Conservation (phyloP, 2,888 invertebrate genomes). For the Drosophila macrospina region DNA sequence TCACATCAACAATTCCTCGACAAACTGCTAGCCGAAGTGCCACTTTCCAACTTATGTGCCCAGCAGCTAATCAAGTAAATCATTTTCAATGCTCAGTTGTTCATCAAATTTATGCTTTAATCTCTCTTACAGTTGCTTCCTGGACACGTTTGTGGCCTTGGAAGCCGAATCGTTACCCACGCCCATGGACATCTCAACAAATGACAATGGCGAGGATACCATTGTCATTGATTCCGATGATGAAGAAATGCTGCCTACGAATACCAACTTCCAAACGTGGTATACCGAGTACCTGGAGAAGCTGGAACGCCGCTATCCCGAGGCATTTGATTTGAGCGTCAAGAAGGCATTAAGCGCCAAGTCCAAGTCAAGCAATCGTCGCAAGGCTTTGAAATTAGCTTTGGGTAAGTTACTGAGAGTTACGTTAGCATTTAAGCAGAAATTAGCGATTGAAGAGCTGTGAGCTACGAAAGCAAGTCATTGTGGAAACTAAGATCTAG, state of each 20-base stretch:
- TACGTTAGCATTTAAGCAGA: no score
- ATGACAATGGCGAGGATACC: slow-evolving; percentile 77
- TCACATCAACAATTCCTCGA: slow-evolving; percentile 87
- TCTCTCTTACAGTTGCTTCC: slow-evolving; percentile 85
- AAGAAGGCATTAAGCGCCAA: slow-evolving; percentile 86
- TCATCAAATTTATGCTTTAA: neutral
- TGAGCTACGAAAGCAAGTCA: no score
- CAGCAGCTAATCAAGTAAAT: slow-evolving; percentile 87
- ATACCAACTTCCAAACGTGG: slow-evolving; percentile 85
- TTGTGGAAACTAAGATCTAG: no score
- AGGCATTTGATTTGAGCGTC: slow-evolving; percentile 89
- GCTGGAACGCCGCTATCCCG: slow-evolving; percentile 90
- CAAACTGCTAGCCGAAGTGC: slow-evolving; percentile 87
- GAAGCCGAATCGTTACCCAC: neutral
- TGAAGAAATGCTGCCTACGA: slow-evolving; percentile 37
- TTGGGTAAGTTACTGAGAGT: slow-evolving; percentile 67
- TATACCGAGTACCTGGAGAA: slow-evolving; percentile 87
- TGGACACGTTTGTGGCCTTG: slow-evolving; percentile 83
- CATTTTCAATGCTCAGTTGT: neutral
- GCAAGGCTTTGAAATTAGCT: slow-evolving; percentile 85
- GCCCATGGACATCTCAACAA: slow-evolving; percentile 7
- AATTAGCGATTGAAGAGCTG: no score
- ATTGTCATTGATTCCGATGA: slow-evolving; percentile 83
- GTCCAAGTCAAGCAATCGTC: slow-evolving; percentile 65
- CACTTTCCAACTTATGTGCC: slow-evolving; percentile 87